Base-by-base conservation (phyloP, 2,797 vertebrate genomes). In the Natrix natrix region DNA sequence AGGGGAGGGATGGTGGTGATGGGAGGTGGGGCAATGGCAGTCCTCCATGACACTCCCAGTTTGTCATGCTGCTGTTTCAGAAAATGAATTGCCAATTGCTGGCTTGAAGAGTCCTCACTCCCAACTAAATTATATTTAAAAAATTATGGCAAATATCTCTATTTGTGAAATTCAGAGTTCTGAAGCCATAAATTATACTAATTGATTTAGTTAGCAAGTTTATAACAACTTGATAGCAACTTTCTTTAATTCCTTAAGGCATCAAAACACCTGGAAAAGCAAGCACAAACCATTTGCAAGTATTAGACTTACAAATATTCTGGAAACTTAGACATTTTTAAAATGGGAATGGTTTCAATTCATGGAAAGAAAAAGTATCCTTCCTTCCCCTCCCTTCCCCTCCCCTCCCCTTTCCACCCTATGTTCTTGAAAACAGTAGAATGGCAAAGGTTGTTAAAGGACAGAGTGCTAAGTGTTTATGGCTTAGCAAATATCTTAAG, bases 401-500 rank as follows among this genome's bases (percentile, higher is more conserved):
- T 59, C 17, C 57, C 16, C 5, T 59, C 5, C 17, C 57, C 57
- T 20, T 6, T 61, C 94, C 95, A 95, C 91, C 26, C 96, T 94
- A 57, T 87, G 60, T 66, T 91, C 89, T 69, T 74, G 87, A 66
- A 91, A 12, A 61, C 10, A 63, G 61, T 95, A 92, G 93, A 52
- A 95, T 91, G 93, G 94, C 92, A 92, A 95, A 93, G 93, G 93
- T 93, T 93, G 78, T 83, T 94, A 92, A 93, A 95, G 95, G 96
- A 96, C 86, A 32, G 94, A 95, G 95, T 87, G 90, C 91, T 93
- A 91, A 95, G 90, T 93, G 90, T 91, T 91, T 92, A 94, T 87
- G 92, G 94, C 93, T 96, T 94, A 93, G 94, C 95, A 96, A 96
- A 96, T 92, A 94, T 0, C 0, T 89, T 95, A 93, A 95, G 92